phyloP scores from a whole-genome alignment of 1,140 invertebrate species.

The Diabrotica virgifera region DNA sequence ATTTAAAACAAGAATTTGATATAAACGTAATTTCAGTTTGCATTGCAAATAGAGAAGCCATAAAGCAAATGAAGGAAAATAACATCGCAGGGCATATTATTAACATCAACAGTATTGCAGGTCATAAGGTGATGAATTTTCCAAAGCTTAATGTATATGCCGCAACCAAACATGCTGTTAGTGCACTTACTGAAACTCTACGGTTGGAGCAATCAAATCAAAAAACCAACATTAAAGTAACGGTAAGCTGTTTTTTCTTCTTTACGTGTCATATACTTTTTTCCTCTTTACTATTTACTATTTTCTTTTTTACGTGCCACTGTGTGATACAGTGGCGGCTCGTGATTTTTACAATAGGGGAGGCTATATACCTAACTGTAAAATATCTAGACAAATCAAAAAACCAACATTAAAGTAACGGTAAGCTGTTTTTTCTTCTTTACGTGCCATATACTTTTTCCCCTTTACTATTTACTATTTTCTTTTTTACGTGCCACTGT shows the following conservation, averaged over 20 bases:
- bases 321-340: neutral
- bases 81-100: conserved; percentile 63
- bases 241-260: conserved; percentile 11
- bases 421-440: conserved; percentile 6
- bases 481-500: neutral
- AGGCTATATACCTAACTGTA: no score
- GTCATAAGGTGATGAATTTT: conserved; percentile 43
- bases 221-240: conserved; percentile 23
- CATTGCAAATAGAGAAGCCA: conserved; percentile 37
- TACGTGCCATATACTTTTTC: neutral
- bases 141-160: conserved; percentile 38
- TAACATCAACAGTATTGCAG: conserved; percentile 55
- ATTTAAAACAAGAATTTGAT: neutral
- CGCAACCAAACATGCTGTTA: conserved; percentile 21
- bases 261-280: neutral
- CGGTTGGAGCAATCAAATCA: neutral
- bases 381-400: no score
- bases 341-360: no score
- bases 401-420: conserved; percentile 24
- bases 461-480: neutral
- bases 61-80: conserved; percentile 57
- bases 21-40: neutral
- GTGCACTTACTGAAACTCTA: conserved; percentile 20
- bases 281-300: neutral
- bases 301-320: neutral